A percentile compares a stretch with the other conserved stretches of the same genome.
Conservation (phyloP, 2,888 invertebrate species). For the Aricia artaxerxes region DNA sequence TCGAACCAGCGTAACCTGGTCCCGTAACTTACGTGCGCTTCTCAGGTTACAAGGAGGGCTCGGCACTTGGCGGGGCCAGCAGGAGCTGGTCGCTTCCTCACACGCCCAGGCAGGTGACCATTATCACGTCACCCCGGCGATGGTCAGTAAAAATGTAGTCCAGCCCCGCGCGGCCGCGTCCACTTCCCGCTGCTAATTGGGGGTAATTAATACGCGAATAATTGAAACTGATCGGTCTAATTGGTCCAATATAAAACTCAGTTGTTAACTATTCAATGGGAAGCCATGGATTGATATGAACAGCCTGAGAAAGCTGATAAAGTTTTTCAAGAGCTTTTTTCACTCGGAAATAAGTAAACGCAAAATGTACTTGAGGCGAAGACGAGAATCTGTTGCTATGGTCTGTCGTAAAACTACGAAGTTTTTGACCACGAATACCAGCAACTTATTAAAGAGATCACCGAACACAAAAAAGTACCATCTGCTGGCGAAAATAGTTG, state of each 20-base stretch:
- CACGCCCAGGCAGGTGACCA: constrained; percentile 63
- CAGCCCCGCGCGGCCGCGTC: constrained; percentile 58
- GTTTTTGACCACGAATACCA: constrained; percentile 64
- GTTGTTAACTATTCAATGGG: no score
- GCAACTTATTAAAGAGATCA: constrained; percentile 62
- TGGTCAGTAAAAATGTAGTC: constrained; percentile 60
- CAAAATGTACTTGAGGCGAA: constrained; percentile 56
- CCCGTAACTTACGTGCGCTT: not conserved
- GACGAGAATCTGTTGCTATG: constrained; percentile 68
- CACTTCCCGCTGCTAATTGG: constrained; percentile 45
- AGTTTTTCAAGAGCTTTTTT: constrained; percentile 48
- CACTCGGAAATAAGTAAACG: constrained; percentile 43
- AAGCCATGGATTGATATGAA: constrained; percentile 44
- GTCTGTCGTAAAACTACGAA: constrained; percentile 72
- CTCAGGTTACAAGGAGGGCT: not conserved
- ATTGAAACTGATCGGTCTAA: not conserved
- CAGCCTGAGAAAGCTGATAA: constrained; percentile 45
- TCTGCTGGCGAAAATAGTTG: constrained; percentile 52
- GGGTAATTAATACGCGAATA: not conserved
- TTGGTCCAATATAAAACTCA: not conserved
- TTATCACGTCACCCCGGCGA: constrained; percentile 65
- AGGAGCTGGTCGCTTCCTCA: constrained; percentile 51
- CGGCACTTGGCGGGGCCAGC: constrained; percentile 37
- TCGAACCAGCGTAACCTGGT: constrained; percentile 51
- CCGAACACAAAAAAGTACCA: constrained; percentile 60